A percentile compares a stretch with the other conserved stretches of the same genome.
Conservation (phyloP, 2,888 invertebrate species). For the Hypena proboscidalis region DNA sequence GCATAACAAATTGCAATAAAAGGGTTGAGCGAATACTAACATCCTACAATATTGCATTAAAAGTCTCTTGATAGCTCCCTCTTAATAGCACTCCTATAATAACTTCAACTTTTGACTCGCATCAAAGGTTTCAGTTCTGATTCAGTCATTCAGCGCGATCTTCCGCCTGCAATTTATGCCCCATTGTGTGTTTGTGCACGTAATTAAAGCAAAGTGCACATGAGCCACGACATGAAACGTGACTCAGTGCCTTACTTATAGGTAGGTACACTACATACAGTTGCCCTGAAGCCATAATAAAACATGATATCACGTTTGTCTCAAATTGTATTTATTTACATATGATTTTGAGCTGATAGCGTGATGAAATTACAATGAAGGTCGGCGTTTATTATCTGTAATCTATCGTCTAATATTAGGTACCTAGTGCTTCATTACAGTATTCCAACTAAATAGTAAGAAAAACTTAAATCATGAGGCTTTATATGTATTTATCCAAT, state of each 20-base stretch:
- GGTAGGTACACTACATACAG: conserved; percentile 40
- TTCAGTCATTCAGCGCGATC: conserved; percentile 34
- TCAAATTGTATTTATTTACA: conserved; percentile 18
- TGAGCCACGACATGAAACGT: conserved; percentile 48
- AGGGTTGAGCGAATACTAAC: too few relatives aligned
- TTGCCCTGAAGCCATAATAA: conserved; percentile 37
- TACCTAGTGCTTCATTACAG: too few relatives aligned
- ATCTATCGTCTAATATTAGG: too few relatives aligned
- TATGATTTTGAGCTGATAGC: conserved; percentile 9
- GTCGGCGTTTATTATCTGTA: too few relatives aligned
- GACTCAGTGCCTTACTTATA: conserved; percentile 62
- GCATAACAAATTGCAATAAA: too few relatives aligned
- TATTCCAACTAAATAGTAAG: too few relatives aligned
- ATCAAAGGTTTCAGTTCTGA: conserved; percentile 32
- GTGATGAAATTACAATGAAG: too few relatives aligned
- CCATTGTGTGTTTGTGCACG: conserved; percentile 48
- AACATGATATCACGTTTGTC: conserved; percentile 29
- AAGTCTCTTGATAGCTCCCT: conserved; percentile 9
- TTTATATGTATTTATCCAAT: too few relatives aligned
- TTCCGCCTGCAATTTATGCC: conserved; percentile 46
- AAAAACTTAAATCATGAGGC: too few relatives aligned
- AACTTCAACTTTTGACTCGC: conserved; percentile 14
- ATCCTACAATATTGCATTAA: conserved; percentile 14
- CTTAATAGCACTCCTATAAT: conserved; percentile 2
- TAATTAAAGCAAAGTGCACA: conserved; percentile 48